These are phyloP conservation scores for Tragelaphus imberbis DNA, from an alignment of 2,113 vertebrate species.

Conservation along the genomic window DNA sequence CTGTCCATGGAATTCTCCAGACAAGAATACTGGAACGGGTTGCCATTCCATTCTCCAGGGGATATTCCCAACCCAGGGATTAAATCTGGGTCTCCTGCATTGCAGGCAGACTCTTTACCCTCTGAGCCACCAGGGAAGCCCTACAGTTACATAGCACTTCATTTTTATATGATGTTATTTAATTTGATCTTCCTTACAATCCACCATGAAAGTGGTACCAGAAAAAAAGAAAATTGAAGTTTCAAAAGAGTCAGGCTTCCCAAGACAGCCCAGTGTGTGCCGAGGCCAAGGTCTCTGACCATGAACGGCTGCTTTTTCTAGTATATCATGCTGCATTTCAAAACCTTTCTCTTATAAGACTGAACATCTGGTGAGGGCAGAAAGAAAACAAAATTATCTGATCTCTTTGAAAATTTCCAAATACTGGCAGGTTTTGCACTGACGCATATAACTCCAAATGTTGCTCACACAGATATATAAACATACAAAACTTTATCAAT, in stretches of 20 bases:
- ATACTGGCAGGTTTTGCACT: not conserved
- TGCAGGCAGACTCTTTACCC: not conserved
- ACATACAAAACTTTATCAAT: not conserved
- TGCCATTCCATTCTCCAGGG: not conserved
- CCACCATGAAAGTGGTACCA: not conserved
- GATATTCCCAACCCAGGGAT: not conserved
- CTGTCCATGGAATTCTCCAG: not conserved
- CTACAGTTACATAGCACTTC: not conserved
- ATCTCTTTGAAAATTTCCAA: not conserved
- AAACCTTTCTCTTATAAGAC: not conserved
- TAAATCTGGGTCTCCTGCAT: not conserved
- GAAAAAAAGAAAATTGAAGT: not conserved
- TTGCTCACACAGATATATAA: not conserved
- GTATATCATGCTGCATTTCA: not conserved
- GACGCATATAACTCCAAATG: fast-evolving
- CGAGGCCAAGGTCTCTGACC: no score
- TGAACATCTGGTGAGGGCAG: not conserved
- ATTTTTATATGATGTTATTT: not conserved
- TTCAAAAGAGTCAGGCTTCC: not conserved
- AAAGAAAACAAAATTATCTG: not conserved
- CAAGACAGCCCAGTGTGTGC: not conserved
- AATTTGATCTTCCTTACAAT: not conserved
- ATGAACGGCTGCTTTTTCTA: not conserved
- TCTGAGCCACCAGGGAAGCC: not conserved
- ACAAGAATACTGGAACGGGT: not conserved